Evolutionary conservation across 2,888 invertebrate species (phyloP).

Genomic region (Neelides folsomi): DNA sequence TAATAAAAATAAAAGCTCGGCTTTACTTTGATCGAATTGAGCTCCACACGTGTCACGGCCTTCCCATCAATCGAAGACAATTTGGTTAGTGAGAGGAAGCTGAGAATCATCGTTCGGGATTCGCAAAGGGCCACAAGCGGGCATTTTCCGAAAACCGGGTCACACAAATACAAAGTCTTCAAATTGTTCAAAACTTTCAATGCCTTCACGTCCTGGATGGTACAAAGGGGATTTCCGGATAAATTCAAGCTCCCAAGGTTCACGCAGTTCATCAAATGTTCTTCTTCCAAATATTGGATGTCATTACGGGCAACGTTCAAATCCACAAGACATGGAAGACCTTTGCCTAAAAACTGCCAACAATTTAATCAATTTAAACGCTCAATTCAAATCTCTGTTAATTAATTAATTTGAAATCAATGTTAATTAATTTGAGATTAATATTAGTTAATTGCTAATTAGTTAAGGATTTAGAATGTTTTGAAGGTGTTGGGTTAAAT

Average conservation of each 20-base stretch:
- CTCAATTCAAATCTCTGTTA: background rate
- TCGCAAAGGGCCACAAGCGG: constrained; percentile 27
- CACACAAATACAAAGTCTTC: constrained; percentile 15
- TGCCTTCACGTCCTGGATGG: constrained; percentile 25
- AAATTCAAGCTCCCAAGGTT: constrained; percentile 23
- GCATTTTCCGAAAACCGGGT: constrained; percentile 29
- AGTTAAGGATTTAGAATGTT: constrained; percentile 17
- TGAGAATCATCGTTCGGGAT: constrained; percentile 21
- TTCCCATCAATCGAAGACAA: constrained; percentile 24
- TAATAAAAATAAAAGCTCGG: too few relatives aligned
- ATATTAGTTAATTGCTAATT: too few relatives aligned
- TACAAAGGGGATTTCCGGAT: constrained; percentile 30
- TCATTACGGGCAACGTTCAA: constrained; percentile 29
- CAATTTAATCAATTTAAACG: background rate
- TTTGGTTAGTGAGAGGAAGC: constrained; percentile 17
- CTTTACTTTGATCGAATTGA: constrained; percentile 12
- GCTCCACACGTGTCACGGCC: constrained; percentile 17
- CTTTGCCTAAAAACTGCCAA: constrained; percentile 28
- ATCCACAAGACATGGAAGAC: constrained; percentile 21
- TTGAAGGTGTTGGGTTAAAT: constrained; percentile 28
- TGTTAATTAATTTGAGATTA: background rate
- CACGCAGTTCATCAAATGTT: constrained; percentile 24
- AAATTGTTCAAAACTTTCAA: constrained; percentile 20
- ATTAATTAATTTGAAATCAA: background rate
- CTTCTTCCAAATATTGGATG: constrained; percentile 21